Evolutionary conservation across 2,888 invertebrate species (phyloP).

Genomic region (Lysandra bellargus): DNA sequence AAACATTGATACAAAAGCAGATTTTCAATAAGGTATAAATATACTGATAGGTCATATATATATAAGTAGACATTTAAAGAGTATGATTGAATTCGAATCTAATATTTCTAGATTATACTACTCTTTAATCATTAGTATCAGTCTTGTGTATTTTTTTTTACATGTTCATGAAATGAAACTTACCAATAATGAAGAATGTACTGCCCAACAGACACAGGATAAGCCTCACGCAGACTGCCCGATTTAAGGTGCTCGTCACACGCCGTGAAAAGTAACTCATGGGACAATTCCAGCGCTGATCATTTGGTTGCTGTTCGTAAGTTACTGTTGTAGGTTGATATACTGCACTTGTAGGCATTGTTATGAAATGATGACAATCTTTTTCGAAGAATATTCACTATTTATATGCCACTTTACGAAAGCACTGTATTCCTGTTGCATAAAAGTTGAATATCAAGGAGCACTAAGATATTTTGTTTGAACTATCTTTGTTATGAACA

Average conservation of each 20-base stretch:
- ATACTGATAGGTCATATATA: no score
- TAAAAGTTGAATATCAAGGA: not conserved
- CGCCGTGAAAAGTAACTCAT: slow-evolving; percentile 78
- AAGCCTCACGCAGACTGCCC: slow-evolving; percentile 66
- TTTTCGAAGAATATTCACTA: slow-evolving; percentile 20
- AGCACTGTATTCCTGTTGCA: slow-evolving; percentile 8
- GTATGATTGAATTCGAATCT: not conserved
- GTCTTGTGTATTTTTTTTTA: not conserved
- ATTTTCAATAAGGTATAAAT: no score
- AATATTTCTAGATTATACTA: not conserved
- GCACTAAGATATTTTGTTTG: not conserved
- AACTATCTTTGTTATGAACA: slow-evolving; percentile 28
- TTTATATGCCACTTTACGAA: not conserved
- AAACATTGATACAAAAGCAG: no score
- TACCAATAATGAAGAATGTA: slow-evolving; percentile 69
- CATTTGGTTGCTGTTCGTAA: slow-evolving; percentile 83
- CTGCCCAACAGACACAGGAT: slow-evolving; percentile 69
- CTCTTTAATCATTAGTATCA: not conserved
- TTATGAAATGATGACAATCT: slow-evolving; percentile 43
- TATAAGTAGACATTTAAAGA: no score
- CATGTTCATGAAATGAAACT: slow-evolving; percentile 43
- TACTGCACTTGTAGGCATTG: slow-evolving; percentile 86
- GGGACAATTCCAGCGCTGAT: slow-evolving; percentile 80
- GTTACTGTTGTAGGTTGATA: slow-evolving; percentile 90
- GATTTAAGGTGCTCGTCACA: slow-evolving; percentile 73